Evolutionary conservation across 2,888 invertebrate genomes (phyloP).

Genomic region (Atethmia centrago): DNA sequence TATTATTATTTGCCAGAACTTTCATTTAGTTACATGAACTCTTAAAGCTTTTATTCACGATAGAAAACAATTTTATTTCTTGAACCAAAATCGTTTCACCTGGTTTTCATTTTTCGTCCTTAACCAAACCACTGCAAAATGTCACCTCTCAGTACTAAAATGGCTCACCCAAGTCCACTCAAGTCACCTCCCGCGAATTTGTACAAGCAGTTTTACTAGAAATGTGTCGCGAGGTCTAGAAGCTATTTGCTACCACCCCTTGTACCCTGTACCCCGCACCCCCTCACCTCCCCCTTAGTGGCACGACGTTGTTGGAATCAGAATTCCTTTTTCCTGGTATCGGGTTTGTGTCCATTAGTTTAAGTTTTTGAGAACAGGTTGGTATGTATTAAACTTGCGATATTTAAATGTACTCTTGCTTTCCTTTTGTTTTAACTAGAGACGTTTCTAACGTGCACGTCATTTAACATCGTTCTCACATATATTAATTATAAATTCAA

Average conservation of each 20-base stretch:
- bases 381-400: neutral
- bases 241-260: slow-evolving; percentile 57
- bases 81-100: neutral
- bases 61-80: no score
- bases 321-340: slow-evolving; percentile 60
- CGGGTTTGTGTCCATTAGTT: slow-evolving; percentile 47
- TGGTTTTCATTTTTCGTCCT: neutral
- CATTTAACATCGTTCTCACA: no score
- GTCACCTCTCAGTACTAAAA: slow-evolving; percentile 32
- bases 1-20: no score
- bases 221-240: slow-evolving; percentile 64
- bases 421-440: no score
- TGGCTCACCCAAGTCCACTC: slow-evolving; percentile 34
- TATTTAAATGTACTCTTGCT: neutral
- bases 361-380: neutral
- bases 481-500: no score
- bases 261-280: neutral
- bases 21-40: no score
- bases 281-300: slow-evolving; percentile 47
- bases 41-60: neutral
- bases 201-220: slow-evolving; percentile 55
- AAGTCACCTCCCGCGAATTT: slow-evolving; percentile 51
- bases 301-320: slow-evolving; percentile 61
- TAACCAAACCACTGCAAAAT: neutral
- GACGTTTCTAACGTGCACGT: no score